Evolutionary conservation across 2,888 invertebrate species (phyloP), one percentile per base, ranked within the genome.

Genomic region (Choreutis nemorana): DNA sequence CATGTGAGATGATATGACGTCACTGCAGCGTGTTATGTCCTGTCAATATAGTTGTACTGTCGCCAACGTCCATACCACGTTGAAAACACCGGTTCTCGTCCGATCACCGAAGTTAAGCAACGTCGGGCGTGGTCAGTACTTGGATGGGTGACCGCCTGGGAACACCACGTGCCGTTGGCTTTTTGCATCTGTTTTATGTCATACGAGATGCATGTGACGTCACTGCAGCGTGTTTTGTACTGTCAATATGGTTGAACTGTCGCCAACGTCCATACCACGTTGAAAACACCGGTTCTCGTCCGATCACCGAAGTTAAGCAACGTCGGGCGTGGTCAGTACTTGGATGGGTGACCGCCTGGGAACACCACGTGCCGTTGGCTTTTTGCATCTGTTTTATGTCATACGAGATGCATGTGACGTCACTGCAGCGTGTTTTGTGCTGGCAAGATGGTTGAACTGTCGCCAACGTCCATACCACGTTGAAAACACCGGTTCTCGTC

Each of bases 51-150:
- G n/a, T n/a, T n/a, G n/a, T n/a, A n/a, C n/a, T n/a, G n/a, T 50
- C 42, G 56, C 55, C 59, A 63, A 61, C 58, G 58, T 56, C 54
- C 61, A 63, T 59, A 60, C 57, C 52, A 60, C 49, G 58, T 58
- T 64, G 64, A 66, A 66, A 37, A 59, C 62, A 67, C 66, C 66
- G 66, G 68, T 68, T 68, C 67, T 68, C 66, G 67, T 67, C 66
- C 61, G 66, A 66, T 65, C 67, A 67, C 67, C 65, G 65, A 67
- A 70, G 63, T 67, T 59, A 67, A 65, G 65, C 64, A 64, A 61
- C 63, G 55, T 66, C 57, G 65, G 66, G 66, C 63, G 63, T 47
- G 59, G 58, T 60, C 50, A 55, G 53, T 53, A 55, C 53, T 53
- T 53, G 53, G 52, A 56, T 42, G 55, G 55, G 56, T 54, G 52